Conservation (phyloP, 2,113 vertebrate species). For the Syngnathus floridae region DNA sequence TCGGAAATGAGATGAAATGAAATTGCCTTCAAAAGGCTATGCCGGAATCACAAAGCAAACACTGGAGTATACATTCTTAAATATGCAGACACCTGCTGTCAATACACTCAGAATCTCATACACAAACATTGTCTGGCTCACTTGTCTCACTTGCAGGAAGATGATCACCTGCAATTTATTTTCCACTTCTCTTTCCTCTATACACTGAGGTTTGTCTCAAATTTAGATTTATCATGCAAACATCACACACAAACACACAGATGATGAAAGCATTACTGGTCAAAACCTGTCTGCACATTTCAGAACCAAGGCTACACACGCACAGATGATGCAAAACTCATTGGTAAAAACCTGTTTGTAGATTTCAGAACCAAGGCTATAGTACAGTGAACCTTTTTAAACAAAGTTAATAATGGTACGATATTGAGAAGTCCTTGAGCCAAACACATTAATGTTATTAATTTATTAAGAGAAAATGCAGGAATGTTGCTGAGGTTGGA, state of each 20-base stretch:
- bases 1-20: constrained; percentile 32
- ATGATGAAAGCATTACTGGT: neutral
- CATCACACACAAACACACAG: neutral
- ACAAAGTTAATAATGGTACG: constrained; percentile 9
- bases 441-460: constrained; percentile 10
- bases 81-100: constrained; percentile 27
- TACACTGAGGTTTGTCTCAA: constrained; percentile 5
- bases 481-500: constrained; percentile 17
- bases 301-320: neutral
- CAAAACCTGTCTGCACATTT: neutral
- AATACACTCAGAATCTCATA: neutral
- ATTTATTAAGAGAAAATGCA: constrained; percentile 26
- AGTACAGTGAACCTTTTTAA: constrained; percentile 14
- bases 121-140: constrained; percentile 9
- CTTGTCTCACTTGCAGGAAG: constrained; percentile 13
- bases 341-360: constrained; percentile 6
- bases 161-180: constrained; percentile 34
- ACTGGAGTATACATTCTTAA: constrained; percentile 8
- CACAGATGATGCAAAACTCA: neutral
- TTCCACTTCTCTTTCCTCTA: constrained; percentile 10
- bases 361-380: constrained; percentile 11
- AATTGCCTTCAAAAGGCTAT: constrained; percentile 43
- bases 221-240: neutral
- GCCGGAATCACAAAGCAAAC: constrained; percentile 30
- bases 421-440: constrained; percentile 6